Evolutionary conservation across 2,888 invertebrate species (phyloP), one percentile per base, ranked within the genome.

Genomic region (Himalopsyche japonica): DNA sequence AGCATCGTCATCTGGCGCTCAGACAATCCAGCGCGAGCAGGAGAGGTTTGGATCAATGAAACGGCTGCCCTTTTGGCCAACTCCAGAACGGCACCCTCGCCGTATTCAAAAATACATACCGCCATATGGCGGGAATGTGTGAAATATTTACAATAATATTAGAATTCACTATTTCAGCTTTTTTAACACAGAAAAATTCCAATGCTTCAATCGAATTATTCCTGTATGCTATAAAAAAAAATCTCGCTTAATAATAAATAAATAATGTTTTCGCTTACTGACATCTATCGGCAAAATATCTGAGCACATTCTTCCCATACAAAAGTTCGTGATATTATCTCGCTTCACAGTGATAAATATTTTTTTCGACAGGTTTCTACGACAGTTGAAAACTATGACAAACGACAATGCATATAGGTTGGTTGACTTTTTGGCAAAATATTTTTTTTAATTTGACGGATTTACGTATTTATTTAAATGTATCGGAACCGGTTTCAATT

Each of bases 31-130:
- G 77, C 76, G 37, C 76, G 27, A 70, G 70, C 70, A 7, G 79
- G 47, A 48, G 64, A 37, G 48, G 84, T 84, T 64, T 81, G 86
- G 86, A 86, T 86, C 86, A 86, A 86, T 86, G 86, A 86, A 86
- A 86, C 85, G 83, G 82, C 84, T 57, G 83, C 86, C 86, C 82
- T 82, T 83, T 83, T 81, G 81, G 49, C 43, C 24, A 48, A 30
- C 49, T 70, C 37, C 37, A 76, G 43, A 78, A 77, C 79, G 77
- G 57, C 77, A 84, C 84, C 86, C 86, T 84, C 70, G 70, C 30
- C 70, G 27, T 70, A 70, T 82, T 86, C 83, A 84, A 86, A 85
- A 84, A 82, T 83, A 81, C 80, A 77, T 47, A 47, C 43, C 64
- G 78, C 82, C 76, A 85, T 32, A 84, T 76, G 82, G 81, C 79